Conservation (phyloP, 2,797 vertebrate genomes). For the Glossophaga mutica region DNA sequence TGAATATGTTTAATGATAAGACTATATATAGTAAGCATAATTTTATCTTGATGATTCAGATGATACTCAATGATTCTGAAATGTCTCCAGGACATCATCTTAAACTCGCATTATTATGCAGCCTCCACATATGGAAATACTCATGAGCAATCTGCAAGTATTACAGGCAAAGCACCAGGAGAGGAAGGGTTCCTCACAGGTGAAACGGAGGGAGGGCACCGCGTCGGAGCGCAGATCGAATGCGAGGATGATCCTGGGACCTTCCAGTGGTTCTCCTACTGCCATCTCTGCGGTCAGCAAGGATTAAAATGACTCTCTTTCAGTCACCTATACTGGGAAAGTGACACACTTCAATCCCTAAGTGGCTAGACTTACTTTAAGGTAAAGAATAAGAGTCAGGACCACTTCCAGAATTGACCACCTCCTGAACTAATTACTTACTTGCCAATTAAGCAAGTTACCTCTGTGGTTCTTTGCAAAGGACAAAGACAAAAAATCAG, state of each 20-base stretch:
- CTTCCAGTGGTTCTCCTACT: neutral
- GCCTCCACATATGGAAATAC: neutral
- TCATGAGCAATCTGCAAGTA: neutral
- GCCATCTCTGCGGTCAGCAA: neutral
- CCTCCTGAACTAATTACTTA: conserved; percentile 38
- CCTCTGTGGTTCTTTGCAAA: conserved; percentile 50
- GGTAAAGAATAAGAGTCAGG: conserved; percentile 33
- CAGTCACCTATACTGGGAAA: neutral
- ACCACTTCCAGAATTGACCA: conserved; percentile 30
- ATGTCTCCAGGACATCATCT: neutral
- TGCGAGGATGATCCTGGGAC: neutral
- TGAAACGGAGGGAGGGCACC: neutral
- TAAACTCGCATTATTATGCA: neutral
- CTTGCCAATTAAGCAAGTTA: conserved; percentile 26
- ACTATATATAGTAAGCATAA: neutral
- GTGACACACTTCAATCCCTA: neutral
- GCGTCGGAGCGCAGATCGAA: neutral
- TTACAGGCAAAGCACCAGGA: neutral
- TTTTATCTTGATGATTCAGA: neutral
- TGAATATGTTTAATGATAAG: neutral
- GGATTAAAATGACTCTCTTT: neutral
- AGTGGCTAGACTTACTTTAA: neutral
- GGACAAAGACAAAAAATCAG: neutral
- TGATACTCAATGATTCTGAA: neutral
- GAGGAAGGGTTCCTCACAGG: neutral